Evolutionary conservation across 2,113 vertebrate genomes (phyloP).

Genomic region (Pedionomus torquatus): DNA sequence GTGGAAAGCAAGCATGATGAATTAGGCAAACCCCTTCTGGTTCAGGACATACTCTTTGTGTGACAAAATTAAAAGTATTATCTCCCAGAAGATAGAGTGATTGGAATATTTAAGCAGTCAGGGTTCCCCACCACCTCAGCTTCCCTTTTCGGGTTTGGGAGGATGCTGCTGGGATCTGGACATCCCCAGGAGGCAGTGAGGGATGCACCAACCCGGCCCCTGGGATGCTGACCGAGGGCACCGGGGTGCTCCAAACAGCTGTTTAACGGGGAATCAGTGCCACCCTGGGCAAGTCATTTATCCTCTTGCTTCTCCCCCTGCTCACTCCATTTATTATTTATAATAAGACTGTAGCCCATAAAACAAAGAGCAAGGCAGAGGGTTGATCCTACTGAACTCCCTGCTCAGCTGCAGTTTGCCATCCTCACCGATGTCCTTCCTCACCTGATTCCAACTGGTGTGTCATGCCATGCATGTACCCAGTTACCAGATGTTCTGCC

Average conservation of each 20-base stretch:
- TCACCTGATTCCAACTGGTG: rapidly evolving
- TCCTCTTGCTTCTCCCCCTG: not conserved
- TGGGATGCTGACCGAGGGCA: not conserved
- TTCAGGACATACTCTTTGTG: conserved; percentile 79
- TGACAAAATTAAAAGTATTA: conserved; percentile 83
- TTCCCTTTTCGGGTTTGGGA: not conserved
- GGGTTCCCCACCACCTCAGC: not conserved
- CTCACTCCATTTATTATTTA: not conserved
- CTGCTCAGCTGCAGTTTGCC: not conserved
- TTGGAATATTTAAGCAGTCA: not conserved
- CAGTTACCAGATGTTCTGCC: not conserved
- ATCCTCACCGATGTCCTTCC: rapidly evolving
- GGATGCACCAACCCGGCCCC: rapidly evolving
- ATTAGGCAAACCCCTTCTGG: conserved; percentile 93
- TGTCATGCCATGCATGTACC: rapidly evolving
- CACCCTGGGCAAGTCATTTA: not conserved
- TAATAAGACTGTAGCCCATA: not conserved
- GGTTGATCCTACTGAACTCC: too few relatives aligned
- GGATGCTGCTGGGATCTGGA: not conserved
- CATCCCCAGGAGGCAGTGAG: not conserved
- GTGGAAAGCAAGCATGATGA: conserved; percentile 84
- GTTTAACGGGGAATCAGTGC: not conserved
- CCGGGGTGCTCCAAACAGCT: not conserved
- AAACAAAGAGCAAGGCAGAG: not conserved
- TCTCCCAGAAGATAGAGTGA: conserved; percentile 74